Base-by-base conservation (phyloP, 2,888 invertebrate species). In the Nesidiocoris tenuis region DNA sequence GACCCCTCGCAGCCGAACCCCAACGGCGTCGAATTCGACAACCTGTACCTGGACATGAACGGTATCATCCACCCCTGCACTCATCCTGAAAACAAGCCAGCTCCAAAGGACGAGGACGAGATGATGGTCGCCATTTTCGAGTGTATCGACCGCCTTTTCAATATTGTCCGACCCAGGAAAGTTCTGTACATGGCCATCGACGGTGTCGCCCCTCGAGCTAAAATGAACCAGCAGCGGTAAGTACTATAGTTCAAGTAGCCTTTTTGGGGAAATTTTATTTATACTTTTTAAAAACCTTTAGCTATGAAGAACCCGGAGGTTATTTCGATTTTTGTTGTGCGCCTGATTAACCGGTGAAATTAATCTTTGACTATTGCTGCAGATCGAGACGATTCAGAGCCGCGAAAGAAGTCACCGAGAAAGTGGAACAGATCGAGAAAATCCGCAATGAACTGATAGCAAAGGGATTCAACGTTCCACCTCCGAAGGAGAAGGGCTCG, bases 61-160 rank as follows among this genome's bases (percentile, higher is more conserved):
- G 99, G 99, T 0, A 99, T 99, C 80, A 99, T 99, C 81, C 99
- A 99, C 86, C 98, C 98, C 0, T 99, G 99, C 83, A 98, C 98
- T 7, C 99, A 99, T 89, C 99, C 99, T 0, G 98, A 99, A 84
- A 95, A 99, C 84, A 94, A 93, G 79, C 96, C 98, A 1, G 92
- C 98, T 0, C 99, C 99, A 0, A 95, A 94, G 84, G 94, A 96
- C 86, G 99, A 99, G 84, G 98, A 98, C 82, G 99, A 99, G 87
- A 99, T 99, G 99, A 99, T 99, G 97, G 89, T 96, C 65, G 94
- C 96, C 63, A 99, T 99, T 82, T 99, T 99, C 84, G 98, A 98
- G 82, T 98, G 97, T 84, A 98, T 99, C 79, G 99, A 99, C 85
- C 87, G 98, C 77, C 87, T 99, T 77, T 81, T 81, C 75, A 88